These are phyloP conservation scores for Nipponacmea schrenckii DNA, from an alignment of 2,888 invertebrate species.

Conservation along the genomic window DNA sequence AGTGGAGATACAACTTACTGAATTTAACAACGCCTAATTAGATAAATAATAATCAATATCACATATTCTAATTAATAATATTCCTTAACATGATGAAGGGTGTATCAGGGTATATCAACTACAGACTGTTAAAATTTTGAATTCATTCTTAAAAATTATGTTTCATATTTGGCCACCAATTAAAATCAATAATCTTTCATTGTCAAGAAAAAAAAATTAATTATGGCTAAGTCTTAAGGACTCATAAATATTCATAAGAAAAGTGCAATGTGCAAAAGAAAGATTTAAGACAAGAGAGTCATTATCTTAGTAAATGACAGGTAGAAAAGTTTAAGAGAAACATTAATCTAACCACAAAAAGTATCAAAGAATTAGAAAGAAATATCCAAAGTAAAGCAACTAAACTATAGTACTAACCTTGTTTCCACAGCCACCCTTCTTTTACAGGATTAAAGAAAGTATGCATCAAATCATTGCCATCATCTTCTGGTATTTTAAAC, in stretches of 20 bases:
- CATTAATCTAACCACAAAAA: neutral
- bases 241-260: no score
- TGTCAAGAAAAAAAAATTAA: no score
- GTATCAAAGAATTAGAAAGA: neutral
- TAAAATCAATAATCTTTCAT: no score
- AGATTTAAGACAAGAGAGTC: no score
- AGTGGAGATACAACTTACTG: conserved; percentile 15
- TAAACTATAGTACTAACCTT: conserved; percentile 74
- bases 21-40: conserved; percentile 14
- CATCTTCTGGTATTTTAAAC: conserved; percentile 99
- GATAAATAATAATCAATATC: neutral
- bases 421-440: conserved; percentile 99
- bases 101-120: no score
- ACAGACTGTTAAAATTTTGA: no score
- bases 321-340: conserved; percentile 1
- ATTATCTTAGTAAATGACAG: conserved; percentile 2
- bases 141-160: no score
- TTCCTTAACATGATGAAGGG: no score
- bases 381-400: neutral
- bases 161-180: no score
- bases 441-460: conserved; percentile 99
- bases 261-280: no score
- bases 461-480: conserved; percentile 98
- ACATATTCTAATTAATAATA: no score
- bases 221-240: no score